Evolutionary conservation across 1,140 invertebrate species (phyloP), one percentile per base, ranked within the genome.

Genomic region (Drosophila arizonae): DNA sequence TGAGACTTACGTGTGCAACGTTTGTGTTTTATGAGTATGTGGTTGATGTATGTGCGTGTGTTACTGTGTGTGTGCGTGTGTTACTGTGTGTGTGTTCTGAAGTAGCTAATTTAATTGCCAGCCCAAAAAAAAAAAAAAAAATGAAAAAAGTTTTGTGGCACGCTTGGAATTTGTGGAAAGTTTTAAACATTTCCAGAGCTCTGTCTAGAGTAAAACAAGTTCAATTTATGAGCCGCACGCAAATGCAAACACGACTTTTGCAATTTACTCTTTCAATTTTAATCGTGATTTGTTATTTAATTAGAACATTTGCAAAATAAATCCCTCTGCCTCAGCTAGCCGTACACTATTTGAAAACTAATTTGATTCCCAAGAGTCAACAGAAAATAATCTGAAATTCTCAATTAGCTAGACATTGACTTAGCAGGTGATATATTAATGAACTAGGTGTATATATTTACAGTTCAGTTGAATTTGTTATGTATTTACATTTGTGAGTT

Each of bases 41-140:
- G 28, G 21, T 24, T 24, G 15, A 15, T 41, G 56, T n/a, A 48
- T 64, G 60, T 52, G 72, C 68, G 41, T 24, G 36, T 39, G 33
- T n/a, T n/a, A n/a, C n/a, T n/a, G n/a, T n/a, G 24, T 48, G 52
- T 64, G 60, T 52, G 72, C 69, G 43, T 24, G 39, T 41, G 33
- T 70, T 24, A 10, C 5, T 33, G 24, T 43, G 56, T 17, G 17
- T 33, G 36, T 52, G 72, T 68, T 62, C 52, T 5, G 39, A 72
- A 41, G 75, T 48, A 55, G 81, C 81, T 86, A 87, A 86, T 81
- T 86, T 86, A 86, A 85, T 85, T 81, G 81, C 82, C 52, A 67
- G 65, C 64, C 58, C 68, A 76, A 67, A 87, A 67, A 86, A 33
- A 30, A 30, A 24, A 21, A 21, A 67, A 87, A 65, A 85, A 9